A percentile compares a stretch with the other conserved stretches of the same genome.
These are phyloP conservation scores for Berghia stephanieae DNA, from an alignment of 1,140 invertebrate species.

Conservation along the genomic window DNA sequence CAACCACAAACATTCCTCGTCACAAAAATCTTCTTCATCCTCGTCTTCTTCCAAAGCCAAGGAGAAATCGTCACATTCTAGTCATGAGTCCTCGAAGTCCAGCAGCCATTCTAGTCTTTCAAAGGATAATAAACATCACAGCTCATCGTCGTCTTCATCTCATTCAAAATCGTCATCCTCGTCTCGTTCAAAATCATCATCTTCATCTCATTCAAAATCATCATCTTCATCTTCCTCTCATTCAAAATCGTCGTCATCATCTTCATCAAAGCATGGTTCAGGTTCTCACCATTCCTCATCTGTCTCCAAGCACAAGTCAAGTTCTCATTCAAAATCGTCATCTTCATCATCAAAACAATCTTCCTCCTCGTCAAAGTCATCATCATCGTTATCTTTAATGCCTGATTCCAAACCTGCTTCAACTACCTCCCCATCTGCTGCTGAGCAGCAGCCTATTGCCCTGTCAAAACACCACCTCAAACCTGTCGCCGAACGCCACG, in stretches of 20 bases:
- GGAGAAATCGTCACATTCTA: too few relatives aligned
- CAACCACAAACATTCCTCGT: too few relatives aligned
- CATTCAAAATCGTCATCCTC: neutral
- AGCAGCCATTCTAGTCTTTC: too few relatives aligned
- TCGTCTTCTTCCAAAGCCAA: too few relatives aligned
- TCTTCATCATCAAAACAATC: neutral
- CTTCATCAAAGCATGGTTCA: neutral
- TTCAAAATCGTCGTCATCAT: neutral
- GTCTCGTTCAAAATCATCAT: neutral
- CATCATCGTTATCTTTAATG: too few relatives aligned
- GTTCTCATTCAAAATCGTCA: neutral
- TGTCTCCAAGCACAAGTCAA: neutral
- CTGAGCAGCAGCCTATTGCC: neutral
- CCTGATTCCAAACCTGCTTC: too few relatives aligned
- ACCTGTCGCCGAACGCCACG: slow-evolving; percentile 1
- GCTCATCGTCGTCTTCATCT: neutral
- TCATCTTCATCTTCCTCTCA: neutral
- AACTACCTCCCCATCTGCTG: too few relatives aligned
- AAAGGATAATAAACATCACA: too few relatives aligned
- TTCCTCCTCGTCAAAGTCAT: neutral
- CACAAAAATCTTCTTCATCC: too few relatives aligned
- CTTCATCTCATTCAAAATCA: neutral
- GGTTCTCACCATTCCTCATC: neutral
- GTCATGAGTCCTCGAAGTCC: too few relatives aligned
- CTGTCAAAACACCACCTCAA: slow-evolving; percentile 22